Evolutionary conservation across 2,888 invertebrate species (phyloP).

Genomic region (Sycophila texana): DNA sequence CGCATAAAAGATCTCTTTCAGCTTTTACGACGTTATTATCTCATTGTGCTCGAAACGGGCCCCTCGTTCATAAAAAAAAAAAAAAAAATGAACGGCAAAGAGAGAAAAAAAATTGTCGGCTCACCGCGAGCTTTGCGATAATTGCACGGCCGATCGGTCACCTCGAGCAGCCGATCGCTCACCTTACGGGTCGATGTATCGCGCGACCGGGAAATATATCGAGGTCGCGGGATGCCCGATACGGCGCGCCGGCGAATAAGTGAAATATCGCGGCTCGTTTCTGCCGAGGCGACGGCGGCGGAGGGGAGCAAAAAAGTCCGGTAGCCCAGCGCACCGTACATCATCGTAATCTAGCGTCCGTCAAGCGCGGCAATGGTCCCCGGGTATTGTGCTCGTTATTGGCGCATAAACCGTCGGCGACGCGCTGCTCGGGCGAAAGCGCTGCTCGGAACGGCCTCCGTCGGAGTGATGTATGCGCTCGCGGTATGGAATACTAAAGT

Average conservation of each 20-base stretch:
- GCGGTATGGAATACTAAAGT: slow-evolving; percentile 50
- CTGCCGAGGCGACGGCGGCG: background rate
- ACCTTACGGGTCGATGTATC: slow-evolving; percentile 9
- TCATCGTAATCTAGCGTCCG: slow-evolving; percentile 46
- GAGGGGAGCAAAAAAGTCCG: slow-evolving; percentile 21
- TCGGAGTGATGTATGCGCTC: slow-evolving; percentile 45
- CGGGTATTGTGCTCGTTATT: slow-evolving; percentile 47
- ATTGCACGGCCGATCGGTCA: slow-evolving; percentile 19
- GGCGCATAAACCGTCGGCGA: slow-evolving; percentile 48
- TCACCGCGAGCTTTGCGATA: slow-evolving; percentile 8
- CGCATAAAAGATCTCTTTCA: slow-evolving; percentile 50
- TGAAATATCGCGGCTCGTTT: slow-evolving; percentile 39
- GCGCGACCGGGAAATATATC: slow-evolving; percentile 28
- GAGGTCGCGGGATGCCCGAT: slow-evolving; percentile 24
- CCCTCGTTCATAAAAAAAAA: slow-evolving; percentile 45
- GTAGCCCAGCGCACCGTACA: slow-evolving; percentile 44
- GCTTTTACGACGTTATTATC: slow-evolving; percentile 53
- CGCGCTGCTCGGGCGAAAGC: slow-evolving; percentile 32
- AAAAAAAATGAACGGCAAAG: background rate
- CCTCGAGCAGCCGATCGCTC: background rate
- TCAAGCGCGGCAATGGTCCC: slow-evolving; percentile 38
- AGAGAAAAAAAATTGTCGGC: background rate
- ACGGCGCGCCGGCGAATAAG: slow-evolving; percentile 7
- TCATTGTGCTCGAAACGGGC: slow-evolving; percentile 44
- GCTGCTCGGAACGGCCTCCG: slow-evolving; percentile 6